Evolutionary conservation across 2,797 vertebrate genomes (phyloP).

Genomic region (Enteromius mattozi): DNA sequence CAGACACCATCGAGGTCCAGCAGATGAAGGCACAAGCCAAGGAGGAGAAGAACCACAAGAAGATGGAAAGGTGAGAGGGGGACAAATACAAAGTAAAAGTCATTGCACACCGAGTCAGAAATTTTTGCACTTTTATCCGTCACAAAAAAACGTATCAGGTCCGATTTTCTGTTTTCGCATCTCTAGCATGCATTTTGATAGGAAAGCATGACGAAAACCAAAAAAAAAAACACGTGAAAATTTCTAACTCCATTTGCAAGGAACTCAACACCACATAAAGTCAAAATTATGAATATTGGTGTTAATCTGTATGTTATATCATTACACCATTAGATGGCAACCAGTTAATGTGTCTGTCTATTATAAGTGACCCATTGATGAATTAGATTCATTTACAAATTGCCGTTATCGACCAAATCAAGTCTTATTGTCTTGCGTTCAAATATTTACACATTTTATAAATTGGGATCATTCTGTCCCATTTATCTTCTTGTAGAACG

Average conservation of each 20-base stretch:
- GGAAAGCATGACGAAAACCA: too few species aligned
- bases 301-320: not conserved
- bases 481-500: not conserved
- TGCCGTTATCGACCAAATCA: not conserved
- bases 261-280: not conserved
- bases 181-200: too few species aligned
- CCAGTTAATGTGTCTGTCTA: not conserved
- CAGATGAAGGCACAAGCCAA: constrained; percentile 98
- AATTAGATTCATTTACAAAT: not conserved
- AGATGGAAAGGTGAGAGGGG: constrained; percentile 90
- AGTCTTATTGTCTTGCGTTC: not conserved
- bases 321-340: not conserved
- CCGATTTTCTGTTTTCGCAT: too few species aligned
- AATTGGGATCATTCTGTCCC: not conserved
- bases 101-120: too few species aligned
- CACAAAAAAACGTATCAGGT: too few species aligned
- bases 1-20: constrained; percentile 96
- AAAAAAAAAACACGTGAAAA: too few species aligned
- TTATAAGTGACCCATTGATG: not conserved
- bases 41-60: constrained; percentile 97
- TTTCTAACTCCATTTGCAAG: too few species aligned
- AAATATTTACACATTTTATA: not conserved
- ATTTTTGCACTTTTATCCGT: too few species aligned
- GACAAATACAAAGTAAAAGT: not conserved
- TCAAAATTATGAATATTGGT: not conserved